Evolutionary conservation across 23 tunicate species (phyloP).

Genomic region (Corella eumyota): DNA sequence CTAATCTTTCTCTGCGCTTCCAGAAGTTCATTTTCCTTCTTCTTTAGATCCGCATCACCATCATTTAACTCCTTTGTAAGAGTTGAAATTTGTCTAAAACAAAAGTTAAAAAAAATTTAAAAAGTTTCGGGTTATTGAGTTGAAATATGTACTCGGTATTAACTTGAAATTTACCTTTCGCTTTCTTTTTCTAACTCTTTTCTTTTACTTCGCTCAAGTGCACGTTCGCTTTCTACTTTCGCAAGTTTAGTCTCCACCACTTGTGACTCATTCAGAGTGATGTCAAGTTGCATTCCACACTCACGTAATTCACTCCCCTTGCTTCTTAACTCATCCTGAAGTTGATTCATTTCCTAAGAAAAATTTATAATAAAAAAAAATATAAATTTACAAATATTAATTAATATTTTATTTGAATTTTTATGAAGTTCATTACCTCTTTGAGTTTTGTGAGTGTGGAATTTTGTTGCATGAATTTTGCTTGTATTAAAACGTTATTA

Average conservation of each 20-base stretch:
- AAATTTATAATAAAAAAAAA: too few relatives aligned
- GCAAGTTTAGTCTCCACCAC: conserved; percentile 34
- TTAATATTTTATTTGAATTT: too few relatives aligned
- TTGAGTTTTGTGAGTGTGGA: too few relatives aligned
- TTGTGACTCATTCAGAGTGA: conserved; percentile 33
- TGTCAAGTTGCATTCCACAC: conserved; percentile 51
- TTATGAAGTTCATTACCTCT: too few relatives aligned
- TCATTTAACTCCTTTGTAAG: conserved; percentile 23
- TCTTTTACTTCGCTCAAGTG: conserved; percentile 29
- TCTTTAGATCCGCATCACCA: conserved; percentile 35
- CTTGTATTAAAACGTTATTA: too few relatives aligned
- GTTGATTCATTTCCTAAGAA: conserved; percentile 18
- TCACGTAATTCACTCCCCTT: conserved; percentile 44
- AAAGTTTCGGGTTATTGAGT: background rate
- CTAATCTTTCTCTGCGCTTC: conserved; percentile 53
- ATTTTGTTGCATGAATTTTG: too few relatives aligned
- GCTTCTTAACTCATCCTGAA: conserved; percentile 31
- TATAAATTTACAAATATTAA: too few relatives aligned
- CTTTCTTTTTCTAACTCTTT: conserved; percentile 39
- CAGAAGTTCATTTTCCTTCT: conserved; percentile 30
- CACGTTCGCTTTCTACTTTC: conserved; percentile 21
- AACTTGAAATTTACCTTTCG: conserved; percentile 4
- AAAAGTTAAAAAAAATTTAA: background rate
- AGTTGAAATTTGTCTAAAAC: conserved; percentile 20
- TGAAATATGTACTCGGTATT: background rate